Percentiles rank a stretch among this genome's conserved stretches.
Evolutionary conservation across 2,888 invertebrate genomes (phyloP).

Genomic region (Tachina lurida): DNA sequence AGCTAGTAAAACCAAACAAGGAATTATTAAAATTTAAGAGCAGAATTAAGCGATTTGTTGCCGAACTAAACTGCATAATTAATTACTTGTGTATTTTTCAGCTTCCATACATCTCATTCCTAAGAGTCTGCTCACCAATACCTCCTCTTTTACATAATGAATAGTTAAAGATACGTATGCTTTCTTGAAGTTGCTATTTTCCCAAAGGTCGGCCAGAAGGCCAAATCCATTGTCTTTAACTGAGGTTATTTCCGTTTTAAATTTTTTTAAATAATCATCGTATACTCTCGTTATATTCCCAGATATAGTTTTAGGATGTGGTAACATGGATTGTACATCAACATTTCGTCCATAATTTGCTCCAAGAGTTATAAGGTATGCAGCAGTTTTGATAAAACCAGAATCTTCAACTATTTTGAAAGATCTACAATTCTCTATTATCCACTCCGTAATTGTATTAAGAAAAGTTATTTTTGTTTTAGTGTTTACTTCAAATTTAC

Average conservation of each 20-base stretch:
- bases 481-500: background rate
- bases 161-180: constrained; percentile 62
- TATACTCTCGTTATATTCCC: constrained; percentile 55
- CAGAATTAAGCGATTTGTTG: too few species aligned
- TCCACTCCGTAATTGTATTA: constrained; percentile 52
- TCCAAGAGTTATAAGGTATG: constrained; percentile 51
- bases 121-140: constrained; percentile 47
- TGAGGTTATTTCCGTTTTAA: constrained; percentile 57
- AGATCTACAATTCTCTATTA: constrained; percentile 57
- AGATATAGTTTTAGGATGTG: constrained; percentile 62
- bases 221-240: constrained; percentile 64
- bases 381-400: constrained; percentile 47
- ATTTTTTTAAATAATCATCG: constrained; percentile 18
- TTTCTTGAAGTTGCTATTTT: constrained; percentile 50
- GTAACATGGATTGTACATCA: constrained; percentile 53
- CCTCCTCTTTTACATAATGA: constrained; percentile 59
- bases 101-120: constrained; percentile 61
- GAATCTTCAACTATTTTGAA: constrained; percentile 59
- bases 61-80: too few species aligned
- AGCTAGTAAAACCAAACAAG: too few species aligned
- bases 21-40: too few species aligned
- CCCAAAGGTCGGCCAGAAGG: constrained; percentile 62
- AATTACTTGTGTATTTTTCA: constrained; percentile 55
- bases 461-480: constrained; percentile 39
- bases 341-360: constrained; percentile 61